A percentile compares a stretch with the other conserved stretches of the same genome.
These are phyloP conservation scores for Frankliniella fusca DNA, from an alignment of 2,888 invertebrate genomes.

Conservation along the genomic window DNA sequence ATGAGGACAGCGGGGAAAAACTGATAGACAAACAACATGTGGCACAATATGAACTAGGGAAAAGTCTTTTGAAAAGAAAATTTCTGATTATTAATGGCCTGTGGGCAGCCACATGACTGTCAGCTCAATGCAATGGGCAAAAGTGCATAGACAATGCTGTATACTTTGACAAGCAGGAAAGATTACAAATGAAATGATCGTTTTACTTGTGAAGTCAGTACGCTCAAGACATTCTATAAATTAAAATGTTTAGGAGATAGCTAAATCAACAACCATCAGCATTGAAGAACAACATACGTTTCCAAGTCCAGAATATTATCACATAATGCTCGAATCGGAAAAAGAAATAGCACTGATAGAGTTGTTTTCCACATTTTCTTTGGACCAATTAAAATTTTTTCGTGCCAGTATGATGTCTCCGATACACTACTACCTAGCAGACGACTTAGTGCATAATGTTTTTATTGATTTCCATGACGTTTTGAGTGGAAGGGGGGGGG, in stretches of 20 bases:
- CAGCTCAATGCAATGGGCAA: not conserved
- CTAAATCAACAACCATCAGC: not conserved
- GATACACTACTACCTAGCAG: not conserved
- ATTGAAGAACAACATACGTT: not conserved
- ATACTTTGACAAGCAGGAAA: too few relatives aligned
- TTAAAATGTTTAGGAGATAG: too few relatives aligned
- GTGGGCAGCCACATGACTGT: not conserved
- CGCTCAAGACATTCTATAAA: not conserved
- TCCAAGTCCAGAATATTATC: not conserved
- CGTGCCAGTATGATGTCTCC: not conserved
- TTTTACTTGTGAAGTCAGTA: not conserved
- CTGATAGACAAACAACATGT: not conserved
- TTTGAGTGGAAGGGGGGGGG: not conserved
- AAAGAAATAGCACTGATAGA: not conserved
- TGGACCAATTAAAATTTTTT: not conserved
- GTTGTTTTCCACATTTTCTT: not conserved
- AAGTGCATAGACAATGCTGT: not conserved
- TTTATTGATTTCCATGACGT: slow-evolving; percentile 6
- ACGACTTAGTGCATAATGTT: not conserved
- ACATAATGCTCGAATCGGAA: not conserved
- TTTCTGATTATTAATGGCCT: not conserved
- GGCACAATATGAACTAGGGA: not conserved
- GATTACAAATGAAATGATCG: not conserved
- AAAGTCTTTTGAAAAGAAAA: not conserved
- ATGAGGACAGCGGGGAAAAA: not conserved